Evolutionary conservation across 2,888 invertebrate species (phyloP).

Genomic region (Prosopocoilus inquinatus): DNA sequence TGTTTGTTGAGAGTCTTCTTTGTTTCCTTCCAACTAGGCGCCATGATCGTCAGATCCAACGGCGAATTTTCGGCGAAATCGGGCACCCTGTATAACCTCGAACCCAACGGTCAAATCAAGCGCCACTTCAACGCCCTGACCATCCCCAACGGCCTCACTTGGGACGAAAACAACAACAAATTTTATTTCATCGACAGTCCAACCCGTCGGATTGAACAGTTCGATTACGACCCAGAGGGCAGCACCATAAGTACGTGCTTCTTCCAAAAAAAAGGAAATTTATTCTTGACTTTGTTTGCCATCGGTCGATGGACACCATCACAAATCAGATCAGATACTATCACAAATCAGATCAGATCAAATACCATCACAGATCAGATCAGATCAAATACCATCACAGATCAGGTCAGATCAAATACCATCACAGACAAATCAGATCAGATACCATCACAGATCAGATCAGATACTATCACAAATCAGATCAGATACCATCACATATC

Average conservation of each 20-base stretch:
- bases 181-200: constrained; percentile 76
- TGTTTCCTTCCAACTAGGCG: constrained; percentile 35
- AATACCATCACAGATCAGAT: no score
- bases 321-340: no score
- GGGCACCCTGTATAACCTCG: constrained; percentile 28
- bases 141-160: constrained; percentile 65
- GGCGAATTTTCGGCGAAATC: constrained; percentile 24
- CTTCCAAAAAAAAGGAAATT: no score
- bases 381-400: no score
- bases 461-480: no score
- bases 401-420: no score
- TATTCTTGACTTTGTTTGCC: no score
- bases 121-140: constrained; percentile 25
- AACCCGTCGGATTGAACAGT: constrained; percentile 62
- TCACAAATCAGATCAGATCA: no score
- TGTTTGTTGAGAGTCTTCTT: neutral
- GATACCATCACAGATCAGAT: no score
- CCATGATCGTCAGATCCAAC: constrained; percentile 32
- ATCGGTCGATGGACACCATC: no score
- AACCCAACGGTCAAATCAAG: constrained; percentile 21
- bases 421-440: no score
- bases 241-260: constrained; percentile 49
- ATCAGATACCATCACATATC: no score
- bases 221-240: constrained; percentile 62
- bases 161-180: constrained; percentile 64